Percentiles rank a stretch among this genome's conserved stretches.
phyloP scores from a whole-genome alignment of 2,888 invertebrate species.

The Cryptophagus acutangulus region DNA sequence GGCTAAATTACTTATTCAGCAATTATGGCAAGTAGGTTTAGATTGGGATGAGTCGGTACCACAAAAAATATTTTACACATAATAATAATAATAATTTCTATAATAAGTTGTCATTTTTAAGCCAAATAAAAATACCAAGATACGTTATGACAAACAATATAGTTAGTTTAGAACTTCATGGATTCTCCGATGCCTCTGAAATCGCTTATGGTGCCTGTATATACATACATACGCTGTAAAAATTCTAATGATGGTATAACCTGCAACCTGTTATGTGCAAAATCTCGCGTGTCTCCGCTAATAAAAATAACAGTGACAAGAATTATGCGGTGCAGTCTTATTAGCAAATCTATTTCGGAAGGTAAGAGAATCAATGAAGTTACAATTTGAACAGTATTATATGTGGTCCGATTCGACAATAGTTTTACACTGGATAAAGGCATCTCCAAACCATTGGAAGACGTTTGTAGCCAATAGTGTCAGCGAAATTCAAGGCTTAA shows the following conservation, averaged over 20 bases:
- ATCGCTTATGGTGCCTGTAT: conserved; percentile 11
- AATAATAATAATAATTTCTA: neutral
- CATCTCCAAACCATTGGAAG: conserved; percentile 6
- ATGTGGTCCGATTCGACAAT: conserved; percentile 9
- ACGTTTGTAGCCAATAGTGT: conserved; percentile 16
- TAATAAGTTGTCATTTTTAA: neutral
- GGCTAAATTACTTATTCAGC: conserved; percentile 8
- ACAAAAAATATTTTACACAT: neutral
- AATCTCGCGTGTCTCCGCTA: conserved; percentile 9
- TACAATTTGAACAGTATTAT: neutral
- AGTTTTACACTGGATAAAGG: conserved; percentile 8
- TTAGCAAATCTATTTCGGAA: neutral
- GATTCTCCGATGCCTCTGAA: conserved; percentile 9
- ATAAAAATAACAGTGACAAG: neutral
- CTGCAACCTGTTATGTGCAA: conserved; percentile 7
- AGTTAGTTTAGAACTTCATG: conserved; percentile 9
- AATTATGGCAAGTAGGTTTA: conserved; percentile 7
- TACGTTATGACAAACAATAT: neutral
- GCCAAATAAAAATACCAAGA: neutral
- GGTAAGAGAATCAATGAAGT: neutral
- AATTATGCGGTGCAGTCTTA: neutral
- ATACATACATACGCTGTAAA: conserved; percentile 7
- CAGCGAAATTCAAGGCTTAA: conserved; percentile 10
- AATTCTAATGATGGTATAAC: neutral
- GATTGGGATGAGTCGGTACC: conserved; percentile 11